These are phyloP conservation scores for Pyrochroa serraticornis DNA, from an alignment of 2,888 invertebrate genomes.

Conservation along the genomic window DNA sequence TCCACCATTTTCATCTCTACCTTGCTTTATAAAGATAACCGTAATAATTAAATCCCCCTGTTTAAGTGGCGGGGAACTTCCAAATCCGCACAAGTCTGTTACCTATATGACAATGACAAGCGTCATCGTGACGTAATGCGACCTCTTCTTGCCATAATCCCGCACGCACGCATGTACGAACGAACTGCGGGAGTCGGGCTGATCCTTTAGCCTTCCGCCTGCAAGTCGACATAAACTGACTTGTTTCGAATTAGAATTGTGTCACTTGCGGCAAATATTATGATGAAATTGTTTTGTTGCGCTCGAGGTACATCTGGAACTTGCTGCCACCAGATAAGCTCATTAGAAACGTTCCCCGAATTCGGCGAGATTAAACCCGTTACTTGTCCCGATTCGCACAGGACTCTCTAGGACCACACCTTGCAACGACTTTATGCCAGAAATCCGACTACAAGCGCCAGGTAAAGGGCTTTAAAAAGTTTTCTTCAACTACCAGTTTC, in stretches of 20 bases:
- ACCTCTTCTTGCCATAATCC: slow-evolving; percentile 41
- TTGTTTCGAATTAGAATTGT: slow-evolving; percentile 33
- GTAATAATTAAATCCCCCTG: slow-evolving; percentile 56
- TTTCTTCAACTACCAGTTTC: too few relatives aligned
- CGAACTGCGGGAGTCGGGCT: slow-evolving; percentile 39
- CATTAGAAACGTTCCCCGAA: too few relatives aligned
- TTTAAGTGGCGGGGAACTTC: slow-evolving; percentile 35
- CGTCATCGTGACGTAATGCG: slow-evolving; percentile 24
- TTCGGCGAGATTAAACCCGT: too few relatives aligned
- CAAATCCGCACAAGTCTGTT: slow-evolving; percentile 41
- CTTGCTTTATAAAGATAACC: slow-evolving; percentile 57
- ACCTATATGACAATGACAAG: slow-evolving; percentile 54
- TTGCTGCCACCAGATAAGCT: too few relatives aligned
- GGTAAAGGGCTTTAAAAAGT: too few relatives aligned
- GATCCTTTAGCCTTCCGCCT: slow-evolving; percentile 43
- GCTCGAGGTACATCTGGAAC: slow-evolving; percentile 13
- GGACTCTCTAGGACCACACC: too few relatives aligned
- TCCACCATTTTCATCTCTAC: slow-evolving; percentile 40
- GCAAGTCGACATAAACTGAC: slow-evolving; percentile 34
- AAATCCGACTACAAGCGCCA: too few relatives aligned
- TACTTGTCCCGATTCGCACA: too few relatives aligned
- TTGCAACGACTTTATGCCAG: too few relatives aligned
- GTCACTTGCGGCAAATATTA: slow-evolving; percentile 28
- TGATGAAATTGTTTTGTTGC: slow-evolving; percentile 18
- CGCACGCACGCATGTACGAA: slow-evolving; percentile 21